Base-by-base conservation (phyloP, 30 jellyfish, hydroid and myxozoan species). In the Aurelia aurita region DNA sequence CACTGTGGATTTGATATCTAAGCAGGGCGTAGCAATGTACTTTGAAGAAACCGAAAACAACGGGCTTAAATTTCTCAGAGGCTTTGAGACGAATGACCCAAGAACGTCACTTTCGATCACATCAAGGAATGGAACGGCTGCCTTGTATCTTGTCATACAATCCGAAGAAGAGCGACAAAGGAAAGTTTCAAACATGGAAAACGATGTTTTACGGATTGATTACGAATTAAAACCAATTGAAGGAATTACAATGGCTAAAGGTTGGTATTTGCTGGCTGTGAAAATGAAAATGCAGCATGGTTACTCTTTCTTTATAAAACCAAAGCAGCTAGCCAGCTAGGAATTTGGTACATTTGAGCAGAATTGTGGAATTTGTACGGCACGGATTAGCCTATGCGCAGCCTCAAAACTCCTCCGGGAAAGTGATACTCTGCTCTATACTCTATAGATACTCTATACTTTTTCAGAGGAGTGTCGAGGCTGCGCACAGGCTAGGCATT, bases 61-160 rank as follows among this genome's bases (percentile, higher is more conserved):
- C 21, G 87, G 87, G 16, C 72, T 75, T 19, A 75, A 34, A 21
- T 11, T 75, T 75, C 76, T 75, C 13, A 28, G 76, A 39, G 72
- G 87, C 18, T 75, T 14, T 34, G 43, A 75, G 21, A 27, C 58
- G 21, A 26, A 54, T 39, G 87, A 75, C 44, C 87, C 87, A 29
- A 75, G 59, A 57, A 44, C 77, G 15, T 32, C 87, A 26, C 32
- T 75, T n/a, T 6, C 54, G n/a, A 28, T 75, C 21, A 55, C 21
- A 18, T 75, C 87, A 18, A 55, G 31, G 32, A 60, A 75, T 57
- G 87, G 87, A 27, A 60, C 58, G 13, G 87, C 75, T 29, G 75
- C 72, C 5, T 49, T 75, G 54, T 75, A 75, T 75, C 25, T 75
- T 26, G 87, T 57, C n/a, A 39, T 60, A 2, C 87, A 47, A 19